Evolutionary conservation across 1,140 invertebrate genomes (phyloP).

Genomic region (Euwallacea similis): DNA sequence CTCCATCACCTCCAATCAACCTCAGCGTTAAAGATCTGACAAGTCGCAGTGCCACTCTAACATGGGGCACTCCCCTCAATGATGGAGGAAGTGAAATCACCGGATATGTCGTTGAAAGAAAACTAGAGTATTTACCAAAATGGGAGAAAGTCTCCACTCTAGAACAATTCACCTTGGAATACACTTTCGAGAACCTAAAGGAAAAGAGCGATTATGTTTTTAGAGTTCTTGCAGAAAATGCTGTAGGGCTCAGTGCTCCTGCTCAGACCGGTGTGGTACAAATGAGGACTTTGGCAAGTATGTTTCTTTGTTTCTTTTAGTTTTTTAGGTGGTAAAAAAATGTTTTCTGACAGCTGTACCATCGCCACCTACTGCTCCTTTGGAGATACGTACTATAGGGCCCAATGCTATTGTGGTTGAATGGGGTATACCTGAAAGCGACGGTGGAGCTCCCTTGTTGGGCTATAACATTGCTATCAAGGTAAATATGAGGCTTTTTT

Average conservation of each 20-base stretch:
- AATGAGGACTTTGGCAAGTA: constrained; percentile 93
- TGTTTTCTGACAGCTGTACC: constrained; percentile 69
- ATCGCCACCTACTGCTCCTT: constrained; percentile 84
- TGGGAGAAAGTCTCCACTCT: constrained; percentile 92
- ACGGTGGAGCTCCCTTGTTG: constrained; percentile 88
- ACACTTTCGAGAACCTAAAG: constrained; percentile 84
- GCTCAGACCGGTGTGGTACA: constrained; percentile 77
- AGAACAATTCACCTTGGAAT: constrained; percentile 73
- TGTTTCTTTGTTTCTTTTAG: constrained; percentile 55
- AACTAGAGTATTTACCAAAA: constrained; percentile 67
- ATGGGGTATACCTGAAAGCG: constrained; percentile 91
- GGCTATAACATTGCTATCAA: constrained; percentile 92
- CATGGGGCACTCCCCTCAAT: constrained; percentile 81
- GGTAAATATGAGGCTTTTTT: constrained; percentile 7
- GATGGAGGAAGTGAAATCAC: constrained; percentile 87
- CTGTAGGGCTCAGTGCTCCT: constrained; percentile 79
- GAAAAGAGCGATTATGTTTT: constrained; percentile 89
- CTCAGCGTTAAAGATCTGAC: constrained; percentile 78
- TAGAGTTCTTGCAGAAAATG: constrained; percentile 90
- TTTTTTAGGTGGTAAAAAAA: neutral
- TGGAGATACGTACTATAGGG: constrained; percentile 81
- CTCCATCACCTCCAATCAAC: constrained; percentile 79
- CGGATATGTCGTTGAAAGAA: constrained; percentile 93
- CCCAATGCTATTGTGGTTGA: constrained; percentile 84
- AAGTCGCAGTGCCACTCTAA: constrained; percentile 80